Base-by-base conservation (phyloP, 2,113 vertebrate genomes). In the Notothenia coriiceps region DNA sequence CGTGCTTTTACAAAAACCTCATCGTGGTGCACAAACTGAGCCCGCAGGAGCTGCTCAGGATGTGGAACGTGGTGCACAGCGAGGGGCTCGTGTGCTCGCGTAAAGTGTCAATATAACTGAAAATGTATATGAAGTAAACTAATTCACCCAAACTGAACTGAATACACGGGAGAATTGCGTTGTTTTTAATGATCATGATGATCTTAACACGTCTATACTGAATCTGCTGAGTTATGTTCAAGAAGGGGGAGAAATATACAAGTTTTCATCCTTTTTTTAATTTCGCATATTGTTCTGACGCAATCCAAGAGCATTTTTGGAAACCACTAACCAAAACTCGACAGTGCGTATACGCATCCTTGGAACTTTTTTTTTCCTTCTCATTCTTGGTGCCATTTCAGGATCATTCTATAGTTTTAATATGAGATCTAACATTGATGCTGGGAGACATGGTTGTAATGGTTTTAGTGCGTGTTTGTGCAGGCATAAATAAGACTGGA, bases 11-110 rank as follows among this genome's bases (percentile, higher is more conserved):
- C 86, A 93, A 88, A 13, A 82, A 86, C 68, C 93, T 97, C 69
- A 91, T 97, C 6, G 91, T 97, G 57, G 95, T 97, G 49, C 97
- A 97, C 85, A 96, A 96, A 67, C 93, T 97, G 71, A 89, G 89
- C 77, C 91, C 95, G 1, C 88, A 87, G 5, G 96, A 96, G 69
- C 88, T 95, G 75, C 79, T 96, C 57, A 83, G 77, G 22, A 97
- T 97, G 96, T 96, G 97, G 96, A 90, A 89, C 0, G 82, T 94
- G 0, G 93, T 96, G 75, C 87, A 88, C 71, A 79, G 71, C 29
- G 47, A 91, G 11, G 70, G 86, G 0, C 90, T 97, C 10, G 20
- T 61, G 6, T 97, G 96, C 29, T 94, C 95, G 29, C 90, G 68
- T 50, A 91, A 50, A 66, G 77, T 80, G 62, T 64, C 79, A 1